Conservation (phyloP, 2,113 vertebrate genomes). For the Taxidea taxus region DNA sequence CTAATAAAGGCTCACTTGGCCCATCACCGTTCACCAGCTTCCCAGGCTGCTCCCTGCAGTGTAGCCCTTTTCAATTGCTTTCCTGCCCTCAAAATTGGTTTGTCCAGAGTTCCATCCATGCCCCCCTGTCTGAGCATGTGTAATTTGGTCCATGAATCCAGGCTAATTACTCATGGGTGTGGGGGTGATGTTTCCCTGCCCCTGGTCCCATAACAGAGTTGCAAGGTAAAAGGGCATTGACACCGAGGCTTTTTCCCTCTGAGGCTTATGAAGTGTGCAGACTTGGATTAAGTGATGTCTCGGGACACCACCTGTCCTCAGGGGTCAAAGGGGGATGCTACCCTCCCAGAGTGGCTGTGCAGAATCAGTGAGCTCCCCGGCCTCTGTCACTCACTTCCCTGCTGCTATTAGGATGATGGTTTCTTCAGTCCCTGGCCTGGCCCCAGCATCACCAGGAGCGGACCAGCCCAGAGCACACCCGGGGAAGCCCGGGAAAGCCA, state of each 20-base stretch:
- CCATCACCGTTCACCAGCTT: fast-evolving
- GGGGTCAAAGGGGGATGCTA: fast-evolving
- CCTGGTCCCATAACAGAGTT: too few relatives aligned
- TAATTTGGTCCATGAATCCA: too few relatives aligned
- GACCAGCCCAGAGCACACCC: background rate
- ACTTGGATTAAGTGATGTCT: background rate
- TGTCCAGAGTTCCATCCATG: background rate
- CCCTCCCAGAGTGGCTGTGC: background rate
- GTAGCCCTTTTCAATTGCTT: background rate
- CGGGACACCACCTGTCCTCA: background rate
- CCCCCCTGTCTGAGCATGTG: fast-evolving
- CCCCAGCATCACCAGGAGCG: fast-evolving
- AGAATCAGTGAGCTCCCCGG: fast-evolving
- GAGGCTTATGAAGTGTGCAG: background rate
- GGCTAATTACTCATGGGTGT: background rate
- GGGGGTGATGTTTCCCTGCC: too few relatives aligned
- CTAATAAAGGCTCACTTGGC: background rate
- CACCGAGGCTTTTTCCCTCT: background rate
- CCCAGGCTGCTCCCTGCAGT: background rate
- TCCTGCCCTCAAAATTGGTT: background rate
- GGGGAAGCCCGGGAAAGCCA: background rate
- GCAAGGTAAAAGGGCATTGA: background rate
- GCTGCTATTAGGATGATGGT: background rate
- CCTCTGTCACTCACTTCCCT: background rate
- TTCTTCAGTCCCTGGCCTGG: background rate